phyloP scores from a whole-genome alignment of 2,888 invertebrate species.

The Leptinotarsa haldemani region DNA sequence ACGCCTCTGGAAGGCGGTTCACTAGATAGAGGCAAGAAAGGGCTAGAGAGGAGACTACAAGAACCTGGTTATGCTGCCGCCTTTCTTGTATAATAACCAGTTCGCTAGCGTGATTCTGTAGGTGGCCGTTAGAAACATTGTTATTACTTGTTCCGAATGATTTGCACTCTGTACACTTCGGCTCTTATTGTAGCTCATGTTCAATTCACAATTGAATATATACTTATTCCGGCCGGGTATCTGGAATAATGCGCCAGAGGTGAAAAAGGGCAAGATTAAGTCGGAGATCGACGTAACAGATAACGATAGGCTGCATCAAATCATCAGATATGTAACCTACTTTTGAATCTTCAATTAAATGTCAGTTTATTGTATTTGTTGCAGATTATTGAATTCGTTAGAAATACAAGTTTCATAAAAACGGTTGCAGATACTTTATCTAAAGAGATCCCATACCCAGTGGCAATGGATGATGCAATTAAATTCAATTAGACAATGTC shows the following conservation, averaged over 20 bases:
- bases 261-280: constrained; percentile 3
- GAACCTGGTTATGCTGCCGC: constrained; percentile 46
- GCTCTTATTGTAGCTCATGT: constrained; percentile 49
- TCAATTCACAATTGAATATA: constrained; percentile 45
- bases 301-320: constrained; percentile 4
- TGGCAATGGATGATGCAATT: too few species aligned
- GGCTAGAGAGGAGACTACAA: constrained; percentile 36
- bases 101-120: constrained; percentile 60
- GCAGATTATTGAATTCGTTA: too few species aligned
- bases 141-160: constrained; percentile 57
- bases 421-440: too few species aligned
- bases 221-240: constrained; percentile 31
- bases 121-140: constrained; percentile 59
- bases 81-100: constrained; percentile 55
- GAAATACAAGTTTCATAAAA: too few species aligned
- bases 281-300: constrained; percentile 14
- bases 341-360: neutral
- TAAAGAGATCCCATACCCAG: too few species aligned
- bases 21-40: constrained; percentile 48
- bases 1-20: constrained; percentile 42
- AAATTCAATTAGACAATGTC: too few species aligned
- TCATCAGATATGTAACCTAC: neutral
- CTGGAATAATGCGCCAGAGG: constrained; percentile 29
- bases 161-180: constrained; percentile 53
- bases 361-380: too few species aligned